Conservation (phyloP, 2,888 invertebrate genomes). For the Caenorhabditis wallacei region DNA sequence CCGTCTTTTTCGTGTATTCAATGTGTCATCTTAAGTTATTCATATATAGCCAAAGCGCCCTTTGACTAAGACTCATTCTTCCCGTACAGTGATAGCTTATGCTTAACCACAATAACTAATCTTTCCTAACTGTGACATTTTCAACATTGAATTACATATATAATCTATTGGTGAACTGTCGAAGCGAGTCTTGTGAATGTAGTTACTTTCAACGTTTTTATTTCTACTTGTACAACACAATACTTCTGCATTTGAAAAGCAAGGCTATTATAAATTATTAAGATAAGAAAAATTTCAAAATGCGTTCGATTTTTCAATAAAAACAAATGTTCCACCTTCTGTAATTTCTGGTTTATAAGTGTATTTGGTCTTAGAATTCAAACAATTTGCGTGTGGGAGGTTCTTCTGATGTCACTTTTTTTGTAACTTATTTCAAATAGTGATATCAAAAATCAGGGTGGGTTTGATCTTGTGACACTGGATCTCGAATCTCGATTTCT, state of each 20-base stretch:
- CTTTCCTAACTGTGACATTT: not conserved
- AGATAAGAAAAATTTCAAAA: not conserved
- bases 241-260: no score
- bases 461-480: slow-evolving; percentile 30
- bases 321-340: not conserved
- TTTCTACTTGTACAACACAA: no score
- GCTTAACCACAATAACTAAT: not conserved
- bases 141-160: no score
- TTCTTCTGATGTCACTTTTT: slow-evolving; percentile 14
- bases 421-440: slow-evolving; percentile 12
- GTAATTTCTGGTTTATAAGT: slow-evolving; percentile 24
- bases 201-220: no score
- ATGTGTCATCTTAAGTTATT: slow-evolving; percentile 37
- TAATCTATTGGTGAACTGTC: no score
- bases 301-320: not conserved
- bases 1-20: slow-evolving; percentile 51
- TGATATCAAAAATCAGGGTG: slow-evolving; percentile 27
- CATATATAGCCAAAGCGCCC: slow-evolving; percentile 16
- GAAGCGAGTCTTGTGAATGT: no score
- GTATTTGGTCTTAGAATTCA: slow-evolving; percentile 17
- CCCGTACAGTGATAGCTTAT: not conserved
- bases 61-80: slow-evolving; percentile 11
- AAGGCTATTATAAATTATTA: no score
- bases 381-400: slow-evolving; percentile 21
- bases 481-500: not conserved